These are phyloP conservation scores for Diprion similis DNA, from an alignment of 1,140 invertebrate genomes.

Conservation along the genomic window DNA sequence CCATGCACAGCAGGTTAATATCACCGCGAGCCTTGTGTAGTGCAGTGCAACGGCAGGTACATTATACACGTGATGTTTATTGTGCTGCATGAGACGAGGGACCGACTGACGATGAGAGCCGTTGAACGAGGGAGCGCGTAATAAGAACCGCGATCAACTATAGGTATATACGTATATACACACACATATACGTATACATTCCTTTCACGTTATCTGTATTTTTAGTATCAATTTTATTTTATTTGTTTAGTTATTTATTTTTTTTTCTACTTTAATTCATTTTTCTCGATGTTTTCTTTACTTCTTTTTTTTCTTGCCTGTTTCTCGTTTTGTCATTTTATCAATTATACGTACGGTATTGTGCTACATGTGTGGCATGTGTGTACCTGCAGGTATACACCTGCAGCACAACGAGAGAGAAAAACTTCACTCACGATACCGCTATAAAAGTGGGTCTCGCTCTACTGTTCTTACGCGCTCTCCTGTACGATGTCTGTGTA, in stretches of 20 bases:
- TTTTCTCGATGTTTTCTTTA: conserved; percentile 12
- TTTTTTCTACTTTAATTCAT: neutral
- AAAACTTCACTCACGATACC: conserved; percentile 8
- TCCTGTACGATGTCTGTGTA: neutral
- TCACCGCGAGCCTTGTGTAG: too few species aligned
- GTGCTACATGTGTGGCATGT: too few species aligned
- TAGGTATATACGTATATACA: too few species aligned
- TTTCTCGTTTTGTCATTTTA: conserved; percentile 4
- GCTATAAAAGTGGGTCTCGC: conserved; percentile 1
- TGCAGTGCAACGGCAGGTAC: too few species aligned
- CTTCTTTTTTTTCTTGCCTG: neutral
- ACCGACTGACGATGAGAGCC: too few species aligned
- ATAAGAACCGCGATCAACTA: too few species aligned
- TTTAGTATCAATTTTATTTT: neutral
- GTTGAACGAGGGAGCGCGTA: too few species aligned
- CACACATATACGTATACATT: too few species aligned
- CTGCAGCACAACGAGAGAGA: neutral
- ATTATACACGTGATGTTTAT: too few species aligned
- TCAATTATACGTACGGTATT: conserved; percentile 10
- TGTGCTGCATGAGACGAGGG: too few species aligned
- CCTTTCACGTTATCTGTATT: neutral
- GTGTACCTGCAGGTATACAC: neutral
- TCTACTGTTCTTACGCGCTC: neutral
- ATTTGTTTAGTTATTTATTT: too few species aligned
- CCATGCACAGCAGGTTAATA: too few species aligned